Conservation (phyloP, 1,140 invertebrate genomes). For the Onthophagus taurus region DNA sequence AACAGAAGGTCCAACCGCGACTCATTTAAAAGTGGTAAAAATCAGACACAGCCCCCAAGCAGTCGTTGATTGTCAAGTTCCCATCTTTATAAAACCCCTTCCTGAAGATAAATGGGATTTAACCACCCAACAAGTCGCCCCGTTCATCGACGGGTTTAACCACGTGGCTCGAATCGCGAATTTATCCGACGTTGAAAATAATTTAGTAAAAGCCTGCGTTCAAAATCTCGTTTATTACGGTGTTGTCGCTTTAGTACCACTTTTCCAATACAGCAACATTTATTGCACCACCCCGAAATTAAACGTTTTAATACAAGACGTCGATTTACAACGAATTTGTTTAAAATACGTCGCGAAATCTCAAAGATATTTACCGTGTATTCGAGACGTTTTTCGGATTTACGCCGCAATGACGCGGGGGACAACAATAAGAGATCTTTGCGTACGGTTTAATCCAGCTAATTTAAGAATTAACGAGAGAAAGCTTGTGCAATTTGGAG, state of each 20-base stretch:
- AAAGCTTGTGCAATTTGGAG: slow-evolving; percentile 84
- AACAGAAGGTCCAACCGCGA: slow-evolving; percentile 65
- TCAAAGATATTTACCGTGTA: slow-evolving; percentile 46
- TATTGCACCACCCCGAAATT: slow-evolving; percentile 82
- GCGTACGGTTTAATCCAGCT: slow-evolving; percentile 67
- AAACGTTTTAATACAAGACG: slow-evolving; percentile 58
- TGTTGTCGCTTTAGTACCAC: slow-evolving; percentile 70
- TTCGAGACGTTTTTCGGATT: slow-evolving; percentile 69
- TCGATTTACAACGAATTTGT: slow-evolving; percentile 41
- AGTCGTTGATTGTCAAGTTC: slow-evolving; percentile 85
- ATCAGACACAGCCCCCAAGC: slow-evolving; percentile 68
- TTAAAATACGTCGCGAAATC: slow-evolving; percentile 30
- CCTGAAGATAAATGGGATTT: slow-evolving; percentile 72
- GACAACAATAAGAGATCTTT: slow-evolving; percentile 75
- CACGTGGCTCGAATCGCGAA: slow-evolving; percentile 75
- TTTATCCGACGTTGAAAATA: slow-evolving; percentile 84
- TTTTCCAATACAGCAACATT: slow-evolving; percentile 91
- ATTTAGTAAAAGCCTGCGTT: slow-evolving; percentile 87
- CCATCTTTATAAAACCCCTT: slow-evolving; percentile 61
- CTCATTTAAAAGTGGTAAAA: slow-evolving; percentile 69
- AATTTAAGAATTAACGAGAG: slow-evolving; percentile 66
- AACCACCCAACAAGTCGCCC: slow-evolving; percentile 80
- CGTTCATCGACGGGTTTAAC: slow-evolving; percentile 87
- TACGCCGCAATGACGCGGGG: slow-evolving; percentile 78
- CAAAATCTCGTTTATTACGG: slow-evolving; percentile 81